Conservation (phyloP, 1,140 invertebrate species). For the Drosophila nigrodunni region DNA sequence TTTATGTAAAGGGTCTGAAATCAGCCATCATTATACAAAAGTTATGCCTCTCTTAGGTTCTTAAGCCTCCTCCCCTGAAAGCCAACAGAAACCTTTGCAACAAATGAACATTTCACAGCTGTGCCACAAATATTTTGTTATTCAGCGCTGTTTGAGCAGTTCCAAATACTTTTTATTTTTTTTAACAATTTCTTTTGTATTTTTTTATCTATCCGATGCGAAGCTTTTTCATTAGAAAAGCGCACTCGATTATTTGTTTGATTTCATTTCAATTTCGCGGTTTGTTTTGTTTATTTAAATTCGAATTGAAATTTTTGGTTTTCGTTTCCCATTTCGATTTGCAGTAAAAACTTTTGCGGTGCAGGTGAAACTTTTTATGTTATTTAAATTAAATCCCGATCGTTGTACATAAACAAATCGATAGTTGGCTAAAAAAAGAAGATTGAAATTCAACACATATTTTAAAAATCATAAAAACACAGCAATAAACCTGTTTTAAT, state of each 20-base stretch:
- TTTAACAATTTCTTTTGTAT: background rate
- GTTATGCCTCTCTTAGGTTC: background rate
- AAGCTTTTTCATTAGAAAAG: constrained; percentile 24
- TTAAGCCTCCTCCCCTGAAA: background rate
- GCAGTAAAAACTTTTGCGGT: constrained; percentile 2
- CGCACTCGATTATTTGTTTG: constrained; percentile 18
- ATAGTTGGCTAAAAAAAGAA: background rate
- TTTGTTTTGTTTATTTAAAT: constrained; percentile 18
- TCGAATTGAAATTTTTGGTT: background rate
- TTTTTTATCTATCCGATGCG: background rate
- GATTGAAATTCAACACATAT: background rate
- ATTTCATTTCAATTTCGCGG: constrained; percentile 11
- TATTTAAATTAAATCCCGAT: constrained; percentile 15
- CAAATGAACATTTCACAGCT: constrained; percentile 11
- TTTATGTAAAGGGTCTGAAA: constrained; percentile 22
- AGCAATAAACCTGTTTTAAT: constrained; percentile 5
- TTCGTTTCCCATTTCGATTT: constrained; percentile 3
- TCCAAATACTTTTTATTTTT: constrained; percentile 1
- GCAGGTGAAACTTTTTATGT: constrained; percentile 2
- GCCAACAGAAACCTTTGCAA: constrained; percentile 6
- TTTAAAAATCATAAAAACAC: background rate
- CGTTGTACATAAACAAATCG: background rate
- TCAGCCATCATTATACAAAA: constrained; percentile 27
- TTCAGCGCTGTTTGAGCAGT: constrained; percentile 6
- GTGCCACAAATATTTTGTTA: constrained; percentile 30